Conservation (phyloP, 2,888 invertebrate species). For the Coleophora deauratella region DNA sequence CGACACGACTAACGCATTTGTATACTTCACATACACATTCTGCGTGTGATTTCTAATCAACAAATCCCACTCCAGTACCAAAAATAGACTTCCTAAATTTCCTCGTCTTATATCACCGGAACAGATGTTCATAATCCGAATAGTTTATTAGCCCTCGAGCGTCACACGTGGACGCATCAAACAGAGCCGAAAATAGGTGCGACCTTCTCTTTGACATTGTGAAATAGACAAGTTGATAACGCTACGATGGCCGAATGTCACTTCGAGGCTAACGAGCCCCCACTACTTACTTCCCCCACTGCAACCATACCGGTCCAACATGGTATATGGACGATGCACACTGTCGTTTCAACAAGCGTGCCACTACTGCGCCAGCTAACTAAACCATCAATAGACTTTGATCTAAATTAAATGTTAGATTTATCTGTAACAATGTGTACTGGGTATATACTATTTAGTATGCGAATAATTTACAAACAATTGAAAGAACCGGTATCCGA, state of each 20-base stretch:
- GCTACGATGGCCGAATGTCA: constrained; percentile 68
- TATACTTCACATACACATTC: constrained; percentile 32
- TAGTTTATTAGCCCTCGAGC: constrained; percentile 4
- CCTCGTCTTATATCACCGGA: background rate
- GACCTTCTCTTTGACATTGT: constrained; percentile 75
- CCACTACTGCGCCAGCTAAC: constrained; percentile 9
- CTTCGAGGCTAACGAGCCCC: constrained; percentile 62
- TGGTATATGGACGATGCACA: constrained; percentile 36
- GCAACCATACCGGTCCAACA: constrained; percentile 29
- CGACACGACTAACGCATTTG: constrained; percentile 57
- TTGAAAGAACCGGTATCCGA: constrained; percentile 30
- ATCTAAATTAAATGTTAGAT: background rate
- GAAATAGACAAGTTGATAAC: constrained; percentile 72
- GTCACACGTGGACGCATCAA: constrained; percentile 46
- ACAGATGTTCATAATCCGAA: background rate
- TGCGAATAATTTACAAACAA: constrained; percentile 43
- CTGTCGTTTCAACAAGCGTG: constrained; percentile 33
- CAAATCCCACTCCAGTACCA: background rate
- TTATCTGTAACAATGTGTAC: constrained; percentile 6
- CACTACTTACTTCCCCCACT: constrained; percentile 38
- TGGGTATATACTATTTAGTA: constrained; percentile 6
- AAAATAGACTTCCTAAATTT: no score
- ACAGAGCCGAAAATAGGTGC: constrained; percentile 59
- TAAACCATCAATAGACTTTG: constrained; percentile 20
- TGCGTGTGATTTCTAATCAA: constrained; percentile 23